Evolutionary conservation across 2,888 invertebrate genomes (phyloP), one percentile per base, ranked within the genome.

Genomic region (Pogonocherus hispidulus): DNA sequence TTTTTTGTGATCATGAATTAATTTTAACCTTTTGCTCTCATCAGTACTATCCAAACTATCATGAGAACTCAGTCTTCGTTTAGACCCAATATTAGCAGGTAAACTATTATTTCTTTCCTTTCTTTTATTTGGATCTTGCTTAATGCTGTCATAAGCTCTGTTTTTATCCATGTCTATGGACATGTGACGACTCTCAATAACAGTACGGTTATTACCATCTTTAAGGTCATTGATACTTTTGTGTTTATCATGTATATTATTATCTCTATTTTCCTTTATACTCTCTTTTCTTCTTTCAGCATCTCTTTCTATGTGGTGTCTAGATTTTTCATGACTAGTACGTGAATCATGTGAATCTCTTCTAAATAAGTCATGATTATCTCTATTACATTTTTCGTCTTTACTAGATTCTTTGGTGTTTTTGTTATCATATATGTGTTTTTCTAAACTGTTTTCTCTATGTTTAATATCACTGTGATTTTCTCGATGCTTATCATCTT

Each of bases 61-160:
- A 82, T 94, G 94, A 1, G 93, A 93, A 72, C 94, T 94, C 80
- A 93, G 89, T 68, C 94, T 89, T 57, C 95, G 88, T 84, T 95
- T 95, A 65, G 88, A 87, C 0, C 91, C 90, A 27, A 92, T 88
- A 67, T 88, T 88, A 2, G 91, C 90, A 3, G 91, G 91, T 75
- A 90, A 85, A 82, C 89, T 90, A 82, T 89, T 91, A 65, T 89
- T 86, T 49, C 90, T 87, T 79, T 91, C 91, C 83, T 90, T 90
- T 46, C 90, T 85, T 82, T 90, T 89, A 55, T 75, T 80, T 5
- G 79, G 76, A 77, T 82, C 83, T 27, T 69, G 75, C 74, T 79
- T 83, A 44, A 52, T 52, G 32, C 72, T 73, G 41, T 72, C 72
- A 37, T 63, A 62, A 54, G 55, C 18, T 49, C 74, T 72, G 60